Evolutionary conservation across 2,797 vertebrate genomes (phyloP), one percentile per base, ranked within the genome.

Genomic region (Pipistrellus nathusii): DNA sequence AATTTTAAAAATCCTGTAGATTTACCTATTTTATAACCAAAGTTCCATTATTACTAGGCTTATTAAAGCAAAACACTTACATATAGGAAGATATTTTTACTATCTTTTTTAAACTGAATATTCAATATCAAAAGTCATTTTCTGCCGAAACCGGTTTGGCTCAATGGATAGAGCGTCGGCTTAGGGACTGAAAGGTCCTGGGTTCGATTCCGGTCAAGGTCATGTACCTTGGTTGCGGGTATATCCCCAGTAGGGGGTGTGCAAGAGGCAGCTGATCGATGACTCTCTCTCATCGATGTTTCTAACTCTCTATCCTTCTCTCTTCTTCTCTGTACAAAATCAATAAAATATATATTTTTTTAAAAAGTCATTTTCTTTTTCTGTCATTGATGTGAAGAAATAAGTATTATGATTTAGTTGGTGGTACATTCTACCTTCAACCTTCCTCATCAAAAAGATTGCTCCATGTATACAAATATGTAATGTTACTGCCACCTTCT

Each of bases 401-500:
- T n/a, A 95, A 82, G 68, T 84, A 77, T 11, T 51, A 32, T 32
- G 44, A 92, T 77, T 68, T 92, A 81, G 20, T 85, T 83, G 48
- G 91, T 93, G 46, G 11, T 80, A 91, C 6, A 95, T 41, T 3
- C 32, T 71, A 84, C 51, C 23, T 84, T 85, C 27, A 75, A 73
- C 23, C n/a, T 76, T 46, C 3, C 27, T 41, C 12, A 35, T 64
- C 87, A 75, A 83, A 90, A 12, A 12, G 38, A 84, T 32, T 38
- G n/a, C 46, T 82, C 32, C 27, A 25, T 10, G 25, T 64, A 32
- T 38, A 71, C 71, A 84, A 73, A 84, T 69, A 94, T 27, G 83
- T 90, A 85, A 53, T 80, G 85, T 84, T 96, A 84, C 96, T 96
- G 96, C 97, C 98, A 97, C 57, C 97, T 97, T 94, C 93, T 98